Conservation (phyloP, 2,113 vertebrate genomes). For the Syngnathus floridae region DNA sequence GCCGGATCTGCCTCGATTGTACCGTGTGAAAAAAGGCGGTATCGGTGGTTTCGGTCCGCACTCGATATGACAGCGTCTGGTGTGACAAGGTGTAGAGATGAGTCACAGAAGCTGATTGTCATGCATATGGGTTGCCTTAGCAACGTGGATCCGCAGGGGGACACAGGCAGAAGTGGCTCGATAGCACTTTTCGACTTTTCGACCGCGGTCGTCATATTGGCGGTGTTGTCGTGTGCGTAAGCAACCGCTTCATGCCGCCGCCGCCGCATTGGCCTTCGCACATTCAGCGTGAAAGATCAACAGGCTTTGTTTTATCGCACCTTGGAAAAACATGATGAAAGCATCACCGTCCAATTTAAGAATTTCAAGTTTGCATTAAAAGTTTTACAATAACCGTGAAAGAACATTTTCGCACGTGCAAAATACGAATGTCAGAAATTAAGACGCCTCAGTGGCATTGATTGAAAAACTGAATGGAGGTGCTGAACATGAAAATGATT, state of each 20-base stretch:
- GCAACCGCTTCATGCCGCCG: conserved; percentile 30
- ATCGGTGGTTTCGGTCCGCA: neutral
- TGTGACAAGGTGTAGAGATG: conserved; percentile 31
- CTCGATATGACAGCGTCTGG: conserved; percentile 7
- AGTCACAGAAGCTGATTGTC: conserved; percentile 49
- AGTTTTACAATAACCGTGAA: too few relatives aligned
- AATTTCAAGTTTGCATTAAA: too few relatives aligned
- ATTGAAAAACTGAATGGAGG: too few relatives aligned
- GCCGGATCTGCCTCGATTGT: conserved; percentile 17
- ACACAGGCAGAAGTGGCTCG: conserved; percentile 22
- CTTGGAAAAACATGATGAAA: neutral
- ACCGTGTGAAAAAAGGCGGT: conserved; percentile 9
- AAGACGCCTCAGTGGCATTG: too few relatives aligned
- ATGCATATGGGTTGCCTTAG: conserved; percentile 46
- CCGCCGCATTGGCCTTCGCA: conserved; percentile 37
- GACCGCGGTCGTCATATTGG: conserved; percentile 6
- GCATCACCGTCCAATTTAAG: too few relatives aligned
- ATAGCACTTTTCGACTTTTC: neutral
- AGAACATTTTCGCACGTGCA: too few relatives aligned
- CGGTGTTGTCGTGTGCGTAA: conserved; percentile 18
- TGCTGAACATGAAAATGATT: too few relatives aligned
- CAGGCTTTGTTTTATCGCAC: conserved; percentile 19
- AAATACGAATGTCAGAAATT: too few relatives aligned
- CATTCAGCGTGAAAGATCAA: conserved; percentile 16
- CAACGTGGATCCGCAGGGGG: conserved; percentile 44